phyloP scores from a whole-genome alignment of 1,140 invertebrate species.

The Ceratosolen solmsi region DNA sequence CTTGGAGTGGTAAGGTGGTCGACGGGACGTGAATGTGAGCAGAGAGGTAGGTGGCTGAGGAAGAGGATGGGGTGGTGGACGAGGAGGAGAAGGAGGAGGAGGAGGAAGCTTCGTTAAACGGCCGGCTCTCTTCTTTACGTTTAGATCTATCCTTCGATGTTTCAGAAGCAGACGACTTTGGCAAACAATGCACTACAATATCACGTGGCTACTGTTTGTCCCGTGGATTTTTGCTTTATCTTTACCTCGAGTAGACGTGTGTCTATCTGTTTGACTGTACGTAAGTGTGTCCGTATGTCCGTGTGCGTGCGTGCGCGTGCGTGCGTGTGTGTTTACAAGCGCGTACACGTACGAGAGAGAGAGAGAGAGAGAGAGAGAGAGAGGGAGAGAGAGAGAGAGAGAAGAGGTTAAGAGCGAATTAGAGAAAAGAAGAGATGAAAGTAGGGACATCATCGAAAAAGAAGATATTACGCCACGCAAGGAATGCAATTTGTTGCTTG shows the following conservation, averaged over 20 bases:
- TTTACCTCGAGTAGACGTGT: not conserved
- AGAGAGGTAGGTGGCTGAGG: not conserved
- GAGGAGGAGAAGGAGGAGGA: no score
- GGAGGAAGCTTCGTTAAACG: conserved; percentile 29
- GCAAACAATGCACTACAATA: conserved; percentile 31
- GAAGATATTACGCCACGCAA: not conserved
- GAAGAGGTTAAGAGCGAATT: not conserved
- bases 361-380: not conserved
- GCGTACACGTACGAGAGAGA: not conserved
- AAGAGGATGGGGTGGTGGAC: not conserved
- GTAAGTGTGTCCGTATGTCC: not conserved
- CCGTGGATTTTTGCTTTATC: not conserved
- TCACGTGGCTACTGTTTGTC: conserved; percentile 5
- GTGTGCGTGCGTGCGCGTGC: not conserved
- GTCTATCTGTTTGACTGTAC: not conserved
- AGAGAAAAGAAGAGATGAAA: not conserved
- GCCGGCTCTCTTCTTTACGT: conserved; percentile 6
- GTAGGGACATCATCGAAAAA: not conserved
- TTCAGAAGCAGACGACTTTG: conserved; percentile 31
- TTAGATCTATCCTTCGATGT: conserved; percentile 12
- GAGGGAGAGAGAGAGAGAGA: not conserved
- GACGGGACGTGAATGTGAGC: no score
- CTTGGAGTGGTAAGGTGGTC: no score
- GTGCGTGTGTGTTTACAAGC: no score
- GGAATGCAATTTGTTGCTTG: conserved; percentile 29